Conservation (phyloP, 2,113 vertebrate genomes). For the Odobenus rosmarus region DNA sequence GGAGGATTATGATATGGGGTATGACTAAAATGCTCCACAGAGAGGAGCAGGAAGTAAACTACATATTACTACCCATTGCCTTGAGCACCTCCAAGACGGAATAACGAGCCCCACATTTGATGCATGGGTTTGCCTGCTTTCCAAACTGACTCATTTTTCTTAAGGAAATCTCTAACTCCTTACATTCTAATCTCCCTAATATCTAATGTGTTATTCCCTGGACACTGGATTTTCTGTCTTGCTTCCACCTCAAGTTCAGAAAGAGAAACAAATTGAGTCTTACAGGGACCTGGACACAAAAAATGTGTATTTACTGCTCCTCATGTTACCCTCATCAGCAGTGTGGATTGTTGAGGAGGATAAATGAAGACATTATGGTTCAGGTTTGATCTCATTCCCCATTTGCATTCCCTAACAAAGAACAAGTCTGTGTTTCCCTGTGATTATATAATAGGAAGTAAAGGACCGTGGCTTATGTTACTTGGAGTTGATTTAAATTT, state of each 20-base stretch:
- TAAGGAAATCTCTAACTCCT: neutral
- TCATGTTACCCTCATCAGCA: constrained; percentile 44
- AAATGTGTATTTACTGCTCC: constrained; percentile 52
- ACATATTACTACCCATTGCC: neutral
- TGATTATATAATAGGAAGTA: constrained; percentile 68
- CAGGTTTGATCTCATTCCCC: constrained; percentile 47
- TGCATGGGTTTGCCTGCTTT: neutral
- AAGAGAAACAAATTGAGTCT: constrained; percentile 46
- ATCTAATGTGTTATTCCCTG: neutral
- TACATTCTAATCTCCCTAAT: neutral
- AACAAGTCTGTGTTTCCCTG: constrained; percentile 73
- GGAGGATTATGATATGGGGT: neutral
- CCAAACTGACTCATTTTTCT: neutral
- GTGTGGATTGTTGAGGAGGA: constrained; percentile 54
- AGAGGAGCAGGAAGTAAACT: neutral
- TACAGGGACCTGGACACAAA: neutral
- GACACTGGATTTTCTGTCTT: constrained; percentile 17
- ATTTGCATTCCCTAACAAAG: constrained; percentile 72
- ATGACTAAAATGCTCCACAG: neutral
- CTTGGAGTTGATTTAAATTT: constrained; percentile 82
- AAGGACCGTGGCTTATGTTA: constrained; percentile 75
- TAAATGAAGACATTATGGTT: constrained; percentile 62
- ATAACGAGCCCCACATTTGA: neutral
- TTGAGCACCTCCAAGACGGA: neutral
- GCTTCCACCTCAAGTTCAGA: constrained; percentile 48